A percentile compares a stretch with the other conserved stretches of the same genome.
Evolutionary conservation across 2,797 vertebrate genomes (phyloP).

Genomic region (Dromococcyx pavoninus): DNA sequence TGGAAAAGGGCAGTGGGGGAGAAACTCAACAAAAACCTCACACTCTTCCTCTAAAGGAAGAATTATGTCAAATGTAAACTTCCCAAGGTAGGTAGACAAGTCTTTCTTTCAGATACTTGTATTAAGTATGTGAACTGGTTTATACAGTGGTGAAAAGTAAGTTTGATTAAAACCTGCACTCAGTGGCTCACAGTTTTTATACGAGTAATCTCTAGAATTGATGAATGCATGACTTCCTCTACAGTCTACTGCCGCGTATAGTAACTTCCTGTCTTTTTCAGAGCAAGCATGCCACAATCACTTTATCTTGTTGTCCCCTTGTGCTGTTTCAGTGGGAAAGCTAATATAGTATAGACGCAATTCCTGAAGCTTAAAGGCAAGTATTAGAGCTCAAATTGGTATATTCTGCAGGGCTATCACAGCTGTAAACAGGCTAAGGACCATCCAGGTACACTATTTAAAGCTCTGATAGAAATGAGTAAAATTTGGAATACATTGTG

Average conservation of each 20-base stretch:
- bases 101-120: background rate
- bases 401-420: background rate
- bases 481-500: background rate
- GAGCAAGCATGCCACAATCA: background rate
- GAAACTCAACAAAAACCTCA: too few relatives aligned
- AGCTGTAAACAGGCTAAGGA: background rate
- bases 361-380: background rate
- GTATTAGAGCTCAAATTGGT: background rate
- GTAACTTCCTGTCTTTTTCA: background rate
- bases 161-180: background rate
- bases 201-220: background rate
- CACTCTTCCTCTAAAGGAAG: background rate
- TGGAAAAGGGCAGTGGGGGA: background rate
- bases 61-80: background rate
- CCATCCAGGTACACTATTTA: background rate
- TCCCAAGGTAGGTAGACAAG: background rate
- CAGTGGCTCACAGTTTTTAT: background rate
- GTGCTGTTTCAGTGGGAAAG: background rate
- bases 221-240: background rate
- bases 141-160: background rate
- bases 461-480: background rate
- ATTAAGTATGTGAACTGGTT: background rate
- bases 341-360: background rate
- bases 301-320: background rate
- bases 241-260: background rate